These are phyloP conservation scores for Schlechtendalia chinensis DNA, from an alignment of 1,140 invertebrate species.

Conservation along the genomic window DNA sequence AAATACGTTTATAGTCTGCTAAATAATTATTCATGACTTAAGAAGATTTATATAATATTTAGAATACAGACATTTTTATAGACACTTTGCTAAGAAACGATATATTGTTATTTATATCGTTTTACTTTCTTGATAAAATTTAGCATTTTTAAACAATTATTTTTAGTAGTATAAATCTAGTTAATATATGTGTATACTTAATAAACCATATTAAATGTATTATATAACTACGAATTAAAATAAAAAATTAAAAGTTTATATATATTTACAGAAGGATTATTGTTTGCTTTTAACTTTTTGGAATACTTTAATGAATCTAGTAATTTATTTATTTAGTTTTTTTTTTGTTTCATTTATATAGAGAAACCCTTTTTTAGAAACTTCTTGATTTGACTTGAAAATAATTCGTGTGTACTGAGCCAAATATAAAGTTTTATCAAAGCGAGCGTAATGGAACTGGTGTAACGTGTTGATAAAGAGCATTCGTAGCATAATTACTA, in stretches of 20 bases:
- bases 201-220: no score
- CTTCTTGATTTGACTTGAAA: conserved; percentile 7
- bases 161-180: no score
- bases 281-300: not conserved
- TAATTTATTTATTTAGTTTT: not conserved
- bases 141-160: no score
- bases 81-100: no score
- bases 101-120: no score
- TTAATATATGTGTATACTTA: no score
- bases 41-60: no score
- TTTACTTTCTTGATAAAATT: no score
- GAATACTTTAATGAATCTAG: no score
- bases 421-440: conserved; percentile 11
- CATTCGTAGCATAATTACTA: not conserved
- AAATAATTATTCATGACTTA: no score
- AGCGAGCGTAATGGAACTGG: not conserved
- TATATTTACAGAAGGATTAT: not conserved
- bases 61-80: no score
- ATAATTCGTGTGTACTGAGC: not conserved
- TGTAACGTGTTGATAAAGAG: not conserved
- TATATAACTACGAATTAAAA: not conserved
- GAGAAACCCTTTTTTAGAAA: not conserved
- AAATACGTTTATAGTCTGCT: no score
- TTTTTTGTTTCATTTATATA: not conserved
- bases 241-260: not conserved